A percentile compares a stretch with the other conserved stretches of the same genome.
phyloP scores from a whole-genome alignment of 2,113 vertebrate species.

The Ctenomys sociabilis region DNA sequence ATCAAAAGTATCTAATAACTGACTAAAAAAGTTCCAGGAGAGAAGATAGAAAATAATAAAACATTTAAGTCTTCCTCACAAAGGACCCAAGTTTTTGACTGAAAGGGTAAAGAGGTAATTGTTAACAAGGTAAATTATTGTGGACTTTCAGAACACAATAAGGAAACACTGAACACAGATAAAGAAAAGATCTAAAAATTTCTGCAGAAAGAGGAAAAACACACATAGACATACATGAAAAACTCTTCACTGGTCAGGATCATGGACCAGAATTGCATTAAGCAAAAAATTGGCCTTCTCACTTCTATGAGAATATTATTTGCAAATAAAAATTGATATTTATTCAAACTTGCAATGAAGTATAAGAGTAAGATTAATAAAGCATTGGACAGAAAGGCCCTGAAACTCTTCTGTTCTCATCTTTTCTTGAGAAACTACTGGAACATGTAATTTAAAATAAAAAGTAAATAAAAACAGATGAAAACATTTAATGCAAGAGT shows the following conservation, averaged over 20 bases:
- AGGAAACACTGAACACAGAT: not conserved
- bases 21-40: not conserved
- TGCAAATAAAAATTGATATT: not conserved
- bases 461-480: not conserved
- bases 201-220: not conserved
- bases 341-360: not conserved
- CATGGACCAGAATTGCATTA: not conserved
- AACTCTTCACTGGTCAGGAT: not conserved
- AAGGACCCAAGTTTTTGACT: not conserved
- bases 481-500: not conserved
- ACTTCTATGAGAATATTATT: not conserved
- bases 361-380: not conserved
- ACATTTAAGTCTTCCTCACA: not conserved
- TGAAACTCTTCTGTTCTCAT: not conserved
- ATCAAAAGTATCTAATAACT: not conserved
- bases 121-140: not conserved
- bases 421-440: constrained; percentile 19
- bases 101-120: not conserved
- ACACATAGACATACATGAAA: not conserved
- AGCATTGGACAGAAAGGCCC: not conserved
- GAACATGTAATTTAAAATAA: constrained; percentile 28
- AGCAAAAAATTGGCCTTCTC: not conserved
- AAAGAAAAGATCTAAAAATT: not conserved
- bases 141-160: not conserved
- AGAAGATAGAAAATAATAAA: not conserved